Conservation (phyloP, 64 coral and sea anemone genomes). For the Montipora foliosa region DNA sequence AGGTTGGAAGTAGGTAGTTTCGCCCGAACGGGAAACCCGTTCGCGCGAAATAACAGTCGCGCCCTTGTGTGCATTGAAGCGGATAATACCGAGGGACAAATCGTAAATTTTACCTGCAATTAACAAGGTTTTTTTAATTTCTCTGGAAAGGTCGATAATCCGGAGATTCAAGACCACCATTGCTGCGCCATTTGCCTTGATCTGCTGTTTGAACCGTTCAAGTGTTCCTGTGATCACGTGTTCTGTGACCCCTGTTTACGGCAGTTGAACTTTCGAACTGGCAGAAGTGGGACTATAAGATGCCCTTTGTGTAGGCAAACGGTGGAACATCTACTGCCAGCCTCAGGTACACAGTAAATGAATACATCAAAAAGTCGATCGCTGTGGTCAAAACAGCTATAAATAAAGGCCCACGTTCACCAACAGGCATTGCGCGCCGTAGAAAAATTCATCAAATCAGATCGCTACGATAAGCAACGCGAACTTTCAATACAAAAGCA, state of each 20-base stretch:
- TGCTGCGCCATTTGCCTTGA: slow-evolving; percentile 89
- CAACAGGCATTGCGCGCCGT: too few relatives aligned
- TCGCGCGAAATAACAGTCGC: too few relatives aligned
- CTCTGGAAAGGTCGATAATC: neutral
- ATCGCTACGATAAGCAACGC: too few relatives aligned
- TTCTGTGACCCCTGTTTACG: slow-evolving; percentile 95
- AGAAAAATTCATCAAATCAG: too few relatives aligned
- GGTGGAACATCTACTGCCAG: slow-evolving; percentile 53
- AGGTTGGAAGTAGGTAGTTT: too few relatives aligned
- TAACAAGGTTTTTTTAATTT: neutral
- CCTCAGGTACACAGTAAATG: slow-evolving; percentile 46
- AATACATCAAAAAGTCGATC: neutral
- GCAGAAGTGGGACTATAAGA: slow-evolving; percentile 33
- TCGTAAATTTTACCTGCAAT: too few relatives aligned
- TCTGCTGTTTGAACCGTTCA: slow-evolving; percentile 77
- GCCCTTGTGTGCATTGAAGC: too few relatives aligned
- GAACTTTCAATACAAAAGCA: too few relatives aligned
- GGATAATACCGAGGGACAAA: too few relatives aligned
- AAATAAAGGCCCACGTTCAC: too few relatives aligned
- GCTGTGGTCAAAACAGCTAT: too few relatives aligned
- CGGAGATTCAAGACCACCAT: slow-evolving; percentile 60
- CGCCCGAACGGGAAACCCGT: too few relatives aligned
- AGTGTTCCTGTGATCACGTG: slow-evolving; percentile 88
- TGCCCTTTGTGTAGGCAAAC: slow-evolving; percentile 90
- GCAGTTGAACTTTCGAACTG: slow-evolving; percentile 75